phyloP scores from a whole-genome alignment of 2,888 invertebrate species.

The Thumatha senex region DNA sequence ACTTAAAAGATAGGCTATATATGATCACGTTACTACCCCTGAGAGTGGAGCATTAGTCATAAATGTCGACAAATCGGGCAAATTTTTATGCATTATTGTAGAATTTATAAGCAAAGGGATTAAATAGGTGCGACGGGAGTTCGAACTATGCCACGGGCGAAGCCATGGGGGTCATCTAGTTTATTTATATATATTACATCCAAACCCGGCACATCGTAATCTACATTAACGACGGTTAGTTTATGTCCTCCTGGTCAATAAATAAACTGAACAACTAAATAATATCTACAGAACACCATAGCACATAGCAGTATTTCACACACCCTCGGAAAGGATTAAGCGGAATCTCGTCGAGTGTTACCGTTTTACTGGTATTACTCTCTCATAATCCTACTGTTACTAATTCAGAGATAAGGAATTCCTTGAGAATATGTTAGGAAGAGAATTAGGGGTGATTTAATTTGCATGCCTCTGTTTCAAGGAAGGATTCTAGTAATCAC shows the following conservation, averaged over 20 bases:
- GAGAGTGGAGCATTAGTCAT: too few species aligned
- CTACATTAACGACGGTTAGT: conserved; percentile 46
- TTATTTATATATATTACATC: conserved; percentile 35
- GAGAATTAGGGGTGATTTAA: conserved; percentile 46
- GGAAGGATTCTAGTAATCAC: conserved; percentile 32
- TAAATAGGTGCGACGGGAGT: too few species aligned
- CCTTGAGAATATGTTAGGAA: conserved; percentile 47
- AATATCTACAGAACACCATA: conserved; percentile 37
- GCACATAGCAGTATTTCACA: conserved; percentile 46
- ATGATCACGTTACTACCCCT: too few species aligned
- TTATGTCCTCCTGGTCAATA: conserved; percentile 57
- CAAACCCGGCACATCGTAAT: conserved; percentile 55
- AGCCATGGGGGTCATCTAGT: too few species aligned
- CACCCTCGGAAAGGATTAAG: conserved; percentile 58
- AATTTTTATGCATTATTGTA: too few species aligned
- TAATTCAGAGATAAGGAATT: conserved; percentile 65
- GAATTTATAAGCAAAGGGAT: too few species aligned
- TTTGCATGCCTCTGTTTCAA: conserved; percentile 44
- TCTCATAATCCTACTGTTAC: conserved; percentile 47
- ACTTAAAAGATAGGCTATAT: too few species aligned
- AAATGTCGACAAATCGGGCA: too few species aligned
- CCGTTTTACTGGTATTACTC: conserved; percentile 13
- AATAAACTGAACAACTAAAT: conserved; percentile 57
- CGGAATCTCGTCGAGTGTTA: conserved; percentile 16
- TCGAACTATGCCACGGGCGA: too few species aligned